phyloP scores from a whole-genome alignment of 2,113 vertebrate genomes.

The Pseudorhombus dupliciocellatus region DNA sequence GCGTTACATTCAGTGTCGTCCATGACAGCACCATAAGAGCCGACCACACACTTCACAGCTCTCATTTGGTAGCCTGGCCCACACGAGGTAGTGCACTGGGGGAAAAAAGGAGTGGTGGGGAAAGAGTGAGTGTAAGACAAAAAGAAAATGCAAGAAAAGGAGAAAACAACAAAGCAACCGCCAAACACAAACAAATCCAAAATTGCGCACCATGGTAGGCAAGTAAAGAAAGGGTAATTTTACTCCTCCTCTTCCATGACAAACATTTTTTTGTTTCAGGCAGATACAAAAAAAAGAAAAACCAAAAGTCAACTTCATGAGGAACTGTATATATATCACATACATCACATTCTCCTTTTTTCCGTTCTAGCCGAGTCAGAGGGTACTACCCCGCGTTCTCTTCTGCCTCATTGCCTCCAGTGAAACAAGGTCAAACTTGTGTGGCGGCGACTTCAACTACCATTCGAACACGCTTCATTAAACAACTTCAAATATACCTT shows the following conservation, averaged over 20 bases:
- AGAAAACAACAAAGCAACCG: conserved; percentile 26
- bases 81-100: conserved; percentile 93
- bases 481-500: conserved; percentile 81
- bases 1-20: conserved; percentile 94
- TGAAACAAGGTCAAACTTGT: conserved; percentile 84
- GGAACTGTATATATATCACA: conserved; percentile 34
- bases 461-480: conserved; percentile 82
- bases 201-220: not conserved
- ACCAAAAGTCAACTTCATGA: conserved; percentile 33
- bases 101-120: conserved; percentile 25
- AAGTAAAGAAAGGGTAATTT: conserved; percentile 12
- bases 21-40: conserved; percentile 88
- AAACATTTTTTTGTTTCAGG: conserved; percentile 22
- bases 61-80: conserved; percentile 96
- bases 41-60: conserved; percentile 92
- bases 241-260: not conserved
- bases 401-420: conserved; percentile 77
- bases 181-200: conserved; percentile 25
- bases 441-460: conserved; percentile 76
- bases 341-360: conserved; percentile 41
- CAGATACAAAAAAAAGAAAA: not conserved
- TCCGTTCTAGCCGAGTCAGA: conserved; percentile 51
- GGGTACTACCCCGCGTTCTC: conserved; percentile 52
- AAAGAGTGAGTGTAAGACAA: conserved; percentile 35
- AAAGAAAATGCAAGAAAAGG: conserved; percentile 21